Evolutionary conservation across 2,888 invertebrate species (phyloP), one percentile per base, ranked within the genome.

Genomic region (Mesoligia furuncula): DNA sequence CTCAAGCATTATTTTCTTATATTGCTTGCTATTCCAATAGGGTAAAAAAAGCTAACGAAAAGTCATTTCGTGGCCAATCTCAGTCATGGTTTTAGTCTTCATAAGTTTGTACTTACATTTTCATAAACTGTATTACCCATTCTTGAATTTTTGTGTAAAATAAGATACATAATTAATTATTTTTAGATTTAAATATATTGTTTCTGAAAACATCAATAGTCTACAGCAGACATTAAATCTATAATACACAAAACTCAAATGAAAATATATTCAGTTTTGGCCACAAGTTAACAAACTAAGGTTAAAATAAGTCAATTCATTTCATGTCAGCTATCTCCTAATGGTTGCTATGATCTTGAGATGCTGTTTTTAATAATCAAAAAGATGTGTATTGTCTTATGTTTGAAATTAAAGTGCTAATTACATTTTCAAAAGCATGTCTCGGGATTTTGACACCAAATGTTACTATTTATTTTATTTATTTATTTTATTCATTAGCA

Each of bases 81-180:
- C 62, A 51, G 51, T 79, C 42, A 79, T 61, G 57, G 42, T 17
- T 51, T 66, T 27, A 27, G 17, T 77, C 24, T 61, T 42, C 39
- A 11, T 20, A 81, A 31, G 42, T 51, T 39, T 65, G 4, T 20
- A 45, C 1, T 5, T 31, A 0, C 7, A 27, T 24, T 5, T n/a
- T 0, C 39, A 0, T 31, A n/a, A 57, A n/a, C 7, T 45, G 0
- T 36, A 20, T 57, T 64, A 24, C 9, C n/a, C 15, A 11, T 7
- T 45, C 7, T n/a, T 73, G 31, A 36, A 17, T 24, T 45, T 54
- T 51, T 69, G 11, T 79, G 27, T 24, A 45, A 24, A 42, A 15
- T 24, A 36, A 5, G 7, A 11, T 6, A 42, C 15, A 8, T 27
- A 24, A 45, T 61, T 20, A 27, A 20, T 36, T 17, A 61, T n/a